These are phyloP conservation scores for Poeciliopsis turneri DNA, from an alignment of 2,797 vertebrate genomes.

Conservation along the genomic window DNA sequence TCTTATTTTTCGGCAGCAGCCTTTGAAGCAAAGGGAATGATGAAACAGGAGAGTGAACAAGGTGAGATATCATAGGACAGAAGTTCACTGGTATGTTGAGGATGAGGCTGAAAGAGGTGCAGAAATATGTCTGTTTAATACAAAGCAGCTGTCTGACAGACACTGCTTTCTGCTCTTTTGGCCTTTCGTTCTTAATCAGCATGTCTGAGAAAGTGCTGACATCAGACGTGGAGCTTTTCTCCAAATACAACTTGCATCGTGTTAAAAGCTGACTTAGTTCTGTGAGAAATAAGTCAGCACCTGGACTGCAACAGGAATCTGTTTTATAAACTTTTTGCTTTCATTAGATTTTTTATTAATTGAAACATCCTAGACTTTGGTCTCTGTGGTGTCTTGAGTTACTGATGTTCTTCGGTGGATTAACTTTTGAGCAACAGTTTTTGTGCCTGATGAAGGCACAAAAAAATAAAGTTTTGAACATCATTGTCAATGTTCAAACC, in stretches of 20 bases:
- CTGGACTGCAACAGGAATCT: constrained; percentile 18
- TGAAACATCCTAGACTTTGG: background rate
- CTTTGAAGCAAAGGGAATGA: constrained; percentile 35
- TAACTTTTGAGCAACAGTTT: background rate
- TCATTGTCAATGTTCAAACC: too few relatives aligned
- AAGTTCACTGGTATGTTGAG: constrained; percentile 38
- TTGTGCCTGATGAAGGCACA: background rate
- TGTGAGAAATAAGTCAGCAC: constrained; percentile 27
- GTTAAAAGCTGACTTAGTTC: constrained; percentile 22
- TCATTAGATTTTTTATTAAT: background rate
- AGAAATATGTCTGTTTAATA: constrained; percentile 59
- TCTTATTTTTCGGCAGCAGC: constrained; percentile 32
- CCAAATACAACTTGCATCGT: constrained; percentile 17
- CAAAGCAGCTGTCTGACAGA: constrained; percentile 59
- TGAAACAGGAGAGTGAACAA: constrained; percentile 21
- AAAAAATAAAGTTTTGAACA: too few relatives aligned
- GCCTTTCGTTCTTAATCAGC: constrained; percentile 65
- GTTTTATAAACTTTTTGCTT: background rate
- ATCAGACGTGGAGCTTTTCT: constrained; percentile 50
- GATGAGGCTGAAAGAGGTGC: constrained; percentile 18
- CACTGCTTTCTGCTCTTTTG: constrained; percentile 56
- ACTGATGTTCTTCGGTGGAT: background rate
- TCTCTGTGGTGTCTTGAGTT: background rate
- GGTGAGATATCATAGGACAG: constrained; percentile 17
- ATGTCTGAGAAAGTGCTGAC: constrained; percentile 59